Base-by-base conservation (phyloP, 2,113 vertebrate species). In the Bubo scandiacus region DNA sequence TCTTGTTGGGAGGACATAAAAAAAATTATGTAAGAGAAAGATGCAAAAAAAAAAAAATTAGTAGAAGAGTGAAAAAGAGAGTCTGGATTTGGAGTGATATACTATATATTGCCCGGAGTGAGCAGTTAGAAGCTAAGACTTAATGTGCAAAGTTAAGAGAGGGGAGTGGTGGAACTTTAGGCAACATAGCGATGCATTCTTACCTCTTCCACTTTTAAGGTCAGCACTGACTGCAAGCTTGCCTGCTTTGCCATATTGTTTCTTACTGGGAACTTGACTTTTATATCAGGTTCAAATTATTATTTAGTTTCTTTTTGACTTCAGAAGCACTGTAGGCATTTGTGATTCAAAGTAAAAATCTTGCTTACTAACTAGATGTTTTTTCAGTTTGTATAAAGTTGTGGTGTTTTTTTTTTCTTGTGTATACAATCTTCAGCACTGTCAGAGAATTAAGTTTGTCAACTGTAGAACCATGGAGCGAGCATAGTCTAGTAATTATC, bases 401-500 rank as follows among this genome's bases (percentile, higher is more conserved):
- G 40, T 47, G 4, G 8, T 21, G 13, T 59, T 59, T 6, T 45
- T 57, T 74, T 78, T 80, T 45, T 20, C 11, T 58, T 72, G 15
- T 75, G 26, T 80, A 36, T 5, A 4, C 3, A n/a, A 6, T 70
- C 27, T 49, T 91, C 9, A 67, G 2, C n/a, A 29, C 34, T 82
- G 14, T 63, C 32, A 86, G n/a, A 73, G 32, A 71, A 47, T 71
- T 78, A 22, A 42, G 5, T 74, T 85, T 82, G 15, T 73, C 43
- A 75, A 4, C 30, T 61, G 13, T 75, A 45, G 43, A 77, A 43
- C 25, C 12, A 8, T 5, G 32, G 20, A 79, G 30, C 0, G 0
- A 82, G 13, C 34, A 40, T 18, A 74, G 38, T 27, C 42, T 59
- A 47, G 15, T 67, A 58, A 72, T n/a, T 34, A 65, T 36, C 12